Evolutionary conservation across 2,113 vertebrate species (phyloP).

Genomic region (Chaenogobius annularis): DNA sequence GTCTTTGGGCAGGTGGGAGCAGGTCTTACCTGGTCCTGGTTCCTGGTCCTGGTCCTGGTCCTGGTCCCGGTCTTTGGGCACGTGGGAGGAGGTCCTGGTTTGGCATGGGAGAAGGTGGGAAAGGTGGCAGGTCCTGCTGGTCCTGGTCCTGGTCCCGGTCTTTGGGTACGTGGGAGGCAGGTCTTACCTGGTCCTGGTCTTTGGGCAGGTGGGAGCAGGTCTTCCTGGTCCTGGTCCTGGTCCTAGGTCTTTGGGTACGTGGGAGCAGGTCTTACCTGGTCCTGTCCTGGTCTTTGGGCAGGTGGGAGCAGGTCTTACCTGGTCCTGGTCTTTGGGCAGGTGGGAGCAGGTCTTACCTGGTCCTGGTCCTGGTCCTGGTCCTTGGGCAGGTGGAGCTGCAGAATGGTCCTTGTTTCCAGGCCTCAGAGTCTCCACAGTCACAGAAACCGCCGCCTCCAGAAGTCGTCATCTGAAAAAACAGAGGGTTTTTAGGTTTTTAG

Average conservation of each 20-base stretch:
- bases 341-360: slow-evolving; percentile 62
- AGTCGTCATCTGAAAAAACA: slow-evolving; percentile 88
- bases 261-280: no score
- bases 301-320: no score
- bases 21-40: slow-evolving; percentile 70
- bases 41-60: slow-evolving; percentile 71
- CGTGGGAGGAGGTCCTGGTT: neutral
- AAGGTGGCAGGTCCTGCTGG: no score
- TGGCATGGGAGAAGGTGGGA: no score
- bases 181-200: slow-evolving; percentile 71
- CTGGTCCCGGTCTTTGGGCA: slow-evolving; percentile 25
- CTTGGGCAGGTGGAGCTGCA: slow-evolving; percentile 88
- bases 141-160: neutral
- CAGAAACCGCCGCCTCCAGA: slow-evolving; percentile 96
- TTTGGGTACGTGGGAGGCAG: neutral
- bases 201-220: slow-evolving; percentile 53
- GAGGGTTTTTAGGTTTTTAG: slow-evolving; percentile 3
- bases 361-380: slow-evolving; percentile 70
- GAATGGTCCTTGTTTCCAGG: slow-evolving; percentile 94
- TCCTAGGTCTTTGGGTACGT: no score
- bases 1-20: no score
- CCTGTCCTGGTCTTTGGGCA: no score
- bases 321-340: neutral
- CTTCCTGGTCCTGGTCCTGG: neutral
- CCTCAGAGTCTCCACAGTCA: slow-evolving; percentile 96